Conservation (phyloP, 1,140 invertebrate species). For the Drosophila athabasca region DNA sequence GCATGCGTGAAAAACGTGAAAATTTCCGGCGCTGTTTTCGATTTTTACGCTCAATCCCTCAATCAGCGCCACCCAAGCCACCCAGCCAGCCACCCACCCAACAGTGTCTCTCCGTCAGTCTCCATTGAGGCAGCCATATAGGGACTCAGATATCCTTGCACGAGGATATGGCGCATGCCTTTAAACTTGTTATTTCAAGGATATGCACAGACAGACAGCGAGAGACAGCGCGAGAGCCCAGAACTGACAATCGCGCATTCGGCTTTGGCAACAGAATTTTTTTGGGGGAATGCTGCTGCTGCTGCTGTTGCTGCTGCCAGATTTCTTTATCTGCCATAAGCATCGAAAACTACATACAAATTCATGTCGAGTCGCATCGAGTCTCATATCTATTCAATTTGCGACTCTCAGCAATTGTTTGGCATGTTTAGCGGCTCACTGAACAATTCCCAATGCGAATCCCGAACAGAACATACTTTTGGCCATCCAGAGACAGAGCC, state of each 20-base stretch:
- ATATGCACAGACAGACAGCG: constrained; percentile 47
- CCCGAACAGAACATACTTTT: constrained; percentile 2
- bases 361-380: constrained; percentile 2
- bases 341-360: constrained; percentile 56
- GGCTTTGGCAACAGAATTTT: constrained; percentile 66
- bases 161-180: constrained; percentile 62
- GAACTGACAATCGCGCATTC: constrained; percentile 52
- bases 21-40: constrained; percentile 69
- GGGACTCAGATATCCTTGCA: constrained; percentile 48
- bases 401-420: constrained; percentile 69
- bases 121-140: constrained; percentile 33
- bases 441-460: constrained; percentile 48
- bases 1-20: constrained; percentile 71
- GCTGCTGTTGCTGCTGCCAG: constrained; percentile 68
- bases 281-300: constrained; percentile 11
- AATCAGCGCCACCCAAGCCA: constrained; percentile 60
- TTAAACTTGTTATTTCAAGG: constrained; percentile 81
- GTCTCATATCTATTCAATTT: constrained; percentile 74
- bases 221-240: background rate
- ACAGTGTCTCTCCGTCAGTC: background rate
- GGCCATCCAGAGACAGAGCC: background rate
- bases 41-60: constrained; percentile 79
- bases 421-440: constrained; percentile 76
- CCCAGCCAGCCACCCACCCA: background rate
- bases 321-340: constrained; percentile 75